Evolutionary conservation across 2,113 vertebrate species (phyloP), one percentile per base, ranked within the genome.

Genomic region (Triplophysa rosa): DNA sequence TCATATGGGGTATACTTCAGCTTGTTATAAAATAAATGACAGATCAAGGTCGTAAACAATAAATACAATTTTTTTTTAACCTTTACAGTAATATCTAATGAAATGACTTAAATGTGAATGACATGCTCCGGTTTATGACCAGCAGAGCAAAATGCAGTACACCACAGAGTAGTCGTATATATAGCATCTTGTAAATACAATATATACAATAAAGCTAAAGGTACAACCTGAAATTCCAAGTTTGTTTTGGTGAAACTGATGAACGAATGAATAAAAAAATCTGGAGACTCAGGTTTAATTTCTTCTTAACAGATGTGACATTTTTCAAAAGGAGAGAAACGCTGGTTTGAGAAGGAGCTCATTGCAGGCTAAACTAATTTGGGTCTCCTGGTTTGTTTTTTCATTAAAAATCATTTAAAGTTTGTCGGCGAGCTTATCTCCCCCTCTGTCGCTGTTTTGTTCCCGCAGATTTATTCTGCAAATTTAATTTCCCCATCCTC

Each of bases 401-500:
- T 61, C 77, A 85, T 83, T 79, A 82, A 80, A 82, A 65, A 75
- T 78, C 75, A 79, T 83, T 82, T 70, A 79, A 78, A 73, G 78
- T 79, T 79, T 71, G 73, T 80, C 73, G 37, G 67, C 61, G 61
- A 49, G 68, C 64, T 80, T 12, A 23, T 62, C 24, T 61, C 54
- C 29, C 75, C 70, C 75, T 83, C 49, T 62, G 29, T 47, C 61
- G 77, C 71, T 80, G 52, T 75, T 79, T 77, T 81, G 26, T 67
- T 82, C 19, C 10, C 17, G 26, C 56, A 67, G 67, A 79, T 82
- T 81, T 72, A 80, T 85, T 73, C 45, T 47, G 37, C 40, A 72
- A 82, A 82, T 86, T 78, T 77, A 77, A 86, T 86, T 86, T 83
- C 66, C 67, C 47, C n/a, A n/a, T 78, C 77, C 56, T 67, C 67